Evolutionary conservation across 2,797 vertebrate genomes (phyloP), one percentile per base, ranked within the genome.

Genomic region (Mus caroli): DNA sequence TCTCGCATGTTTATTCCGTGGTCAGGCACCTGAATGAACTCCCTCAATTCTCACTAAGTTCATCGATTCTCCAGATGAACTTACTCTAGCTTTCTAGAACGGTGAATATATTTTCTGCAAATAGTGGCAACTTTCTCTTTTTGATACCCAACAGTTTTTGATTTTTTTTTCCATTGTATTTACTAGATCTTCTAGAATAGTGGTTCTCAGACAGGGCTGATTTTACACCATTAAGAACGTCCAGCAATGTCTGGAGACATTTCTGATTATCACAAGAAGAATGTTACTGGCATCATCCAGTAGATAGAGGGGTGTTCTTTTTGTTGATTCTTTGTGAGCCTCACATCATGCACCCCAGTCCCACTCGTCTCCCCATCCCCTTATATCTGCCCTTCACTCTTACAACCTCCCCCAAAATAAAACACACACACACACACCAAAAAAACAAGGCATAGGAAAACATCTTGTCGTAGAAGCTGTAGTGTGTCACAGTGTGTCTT

Each of bases 1-100:
- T 24, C 15, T 86, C 94, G 58, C 90, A 75, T 19, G 91, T 90
- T 86, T 94, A 88, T 96, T 95, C 52, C 9, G 19, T 86, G 92
- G 69, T 69, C 67, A 86, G 67, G 28, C 20, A 80, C 85, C 79
- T 92, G 76, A 76, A 67, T 76, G 56, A 94, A 90, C 19, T 50
- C 26, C 14, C 56, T 84, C 92, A 80, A 75, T 34, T 92, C 37
- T 11, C 54, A 40, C 43, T 84, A 73, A 58, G 71, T 52, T 22
- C 67, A 37, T 58, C 79, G 54, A 84, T 86, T 93, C 43, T 96
- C 40, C 76, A 73, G 94, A n/a, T n/a, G 34, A 69, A 69, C 34
- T 34, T n/a, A n/a, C 19, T n/a, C 67, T 69, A 43, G 14, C 78
- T 88, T 95, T 64, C 73, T 80, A 91, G 26, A 19, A 17, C 89